Evolutionary conservation across 1,140 invertebrate species (phyloP).

Genomic region (Drosophila ananassae): DNA sequence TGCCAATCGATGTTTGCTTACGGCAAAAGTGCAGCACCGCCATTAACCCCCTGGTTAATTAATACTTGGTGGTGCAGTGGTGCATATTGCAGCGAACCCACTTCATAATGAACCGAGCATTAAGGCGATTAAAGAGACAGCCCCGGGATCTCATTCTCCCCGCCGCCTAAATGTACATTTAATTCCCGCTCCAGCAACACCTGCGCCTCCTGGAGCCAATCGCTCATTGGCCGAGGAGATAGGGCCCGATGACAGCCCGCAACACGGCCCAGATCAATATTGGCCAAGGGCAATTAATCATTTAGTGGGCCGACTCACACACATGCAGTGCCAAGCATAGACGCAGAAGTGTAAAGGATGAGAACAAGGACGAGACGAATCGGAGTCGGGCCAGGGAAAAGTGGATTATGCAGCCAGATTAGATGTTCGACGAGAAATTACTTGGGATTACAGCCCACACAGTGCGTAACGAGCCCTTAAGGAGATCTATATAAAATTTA

Average conservation of each 20-base stretch:
- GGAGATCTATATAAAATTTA: not conserved
- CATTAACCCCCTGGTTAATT: slow-evolving; percentile 21
- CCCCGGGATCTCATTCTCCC: not conserved
- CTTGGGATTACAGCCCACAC: slow-evolving; percentile 31
- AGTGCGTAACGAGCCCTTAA: slow-evolving; percentile 8
- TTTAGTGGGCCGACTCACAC: slow-evolving; percentile 38
- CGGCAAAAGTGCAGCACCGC: slow-evolving; percentile 25
- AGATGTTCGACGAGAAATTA: slow-evolving; percentile 48
- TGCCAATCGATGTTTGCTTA: slow-evolving; percentile 35
- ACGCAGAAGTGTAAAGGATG: not conserved
- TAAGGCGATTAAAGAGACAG: slow-evolving; percentile 41
- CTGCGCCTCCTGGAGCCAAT: slow-evolving; percentile 25
- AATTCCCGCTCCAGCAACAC: slow-evolving; percentile 24
- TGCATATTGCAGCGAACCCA: not conserved
- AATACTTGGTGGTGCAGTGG: slow-evolving; percentile 11
- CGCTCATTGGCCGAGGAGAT: slow-evolving; percentile 15
- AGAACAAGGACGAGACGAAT: not conserved
- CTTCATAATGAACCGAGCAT: slow-evolving; percentile 35
- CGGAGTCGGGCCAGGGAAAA: slow-evolving; percentile 6
- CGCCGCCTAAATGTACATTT: slow-evolving; percentile 41
- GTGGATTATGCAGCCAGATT: slow-evolving; percentile 65
- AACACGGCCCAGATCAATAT: slow-evolving; percentile 48
- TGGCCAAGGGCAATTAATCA: slow-evolving; percentile 52
- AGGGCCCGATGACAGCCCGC: slow-evolving; percentile 37
- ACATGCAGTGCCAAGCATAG: slow-evolving; percentile 10